phyloP scores from a whole-genome alignment of 2,113 vertebrate genomes.

The Hyperoodon ampullatus region DNA sequence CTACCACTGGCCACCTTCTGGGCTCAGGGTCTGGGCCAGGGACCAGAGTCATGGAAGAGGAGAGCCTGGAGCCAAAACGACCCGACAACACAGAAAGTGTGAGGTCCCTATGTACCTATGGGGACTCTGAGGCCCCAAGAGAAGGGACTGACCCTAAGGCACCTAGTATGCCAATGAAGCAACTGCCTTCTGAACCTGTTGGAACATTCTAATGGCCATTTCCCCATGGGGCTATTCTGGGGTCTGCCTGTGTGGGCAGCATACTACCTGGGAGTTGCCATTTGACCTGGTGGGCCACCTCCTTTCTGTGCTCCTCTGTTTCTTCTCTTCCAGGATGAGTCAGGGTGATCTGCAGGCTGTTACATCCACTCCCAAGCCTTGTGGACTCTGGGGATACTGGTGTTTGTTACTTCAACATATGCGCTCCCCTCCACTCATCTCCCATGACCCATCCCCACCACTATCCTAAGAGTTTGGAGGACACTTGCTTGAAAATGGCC shows the following conservation, averaged over 20 bases:
- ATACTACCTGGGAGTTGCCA: background rate
- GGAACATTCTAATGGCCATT: background rate
- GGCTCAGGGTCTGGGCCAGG: background rate
- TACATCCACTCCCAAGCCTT: background rate
- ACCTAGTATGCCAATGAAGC: background rate
- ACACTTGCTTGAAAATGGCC: background rate
- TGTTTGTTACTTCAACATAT: background rate
- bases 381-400: background rate
- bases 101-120: background rate
- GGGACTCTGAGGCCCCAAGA: background rate
- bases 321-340: background rate
- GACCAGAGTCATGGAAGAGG: background rate
- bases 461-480: background rate
- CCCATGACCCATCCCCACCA: background rate
- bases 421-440: background rate
- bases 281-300: background rate
- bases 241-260: background rate
- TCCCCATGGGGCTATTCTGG: background rate
- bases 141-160: background rate
- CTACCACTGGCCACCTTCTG: background rate
- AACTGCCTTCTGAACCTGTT: background rate
- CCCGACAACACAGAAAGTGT: background rate
- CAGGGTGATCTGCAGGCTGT: background rate
- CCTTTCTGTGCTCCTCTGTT: background rate
- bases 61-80: background rate